A percentile compares a stretch with the other conserved stretches of the same genome.
phyloP scores from a whole-genome alignment of 2,888 invertebrate genomes.

The Drosophila recens region DNA sequence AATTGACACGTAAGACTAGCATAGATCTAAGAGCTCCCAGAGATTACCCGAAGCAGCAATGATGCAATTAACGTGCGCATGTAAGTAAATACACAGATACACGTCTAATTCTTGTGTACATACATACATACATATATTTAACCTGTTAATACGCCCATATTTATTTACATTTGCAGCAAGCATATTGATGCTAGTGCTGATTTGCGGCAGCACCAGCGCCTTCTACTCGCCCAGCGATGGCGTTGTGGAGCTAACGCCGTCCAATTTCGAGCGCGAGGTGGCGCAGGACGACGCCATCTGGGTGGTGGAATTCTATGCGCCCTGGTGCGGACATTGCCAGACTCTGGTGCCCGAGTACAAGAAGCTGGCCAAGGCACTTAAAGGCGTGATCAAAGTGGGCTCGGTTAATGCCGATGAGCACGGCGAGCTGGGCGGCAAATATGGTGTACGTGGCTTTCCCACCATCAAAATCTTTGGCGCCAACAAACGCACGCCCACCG shows the following conservation, averaged over 20 bases:
- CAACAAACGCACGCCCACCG: conserved; percentile 92
- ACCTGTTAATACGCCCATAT: conserved; percentile 15
- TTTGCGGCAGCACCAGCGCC: conserved; percentile 60
- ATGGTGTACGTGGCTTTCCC: conserved; percentile 95
- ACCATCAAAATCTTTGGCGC: conserved; percentile 97
- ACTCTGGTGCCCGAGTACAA: conserved; percentile 96
- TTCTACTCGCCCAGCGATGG: conserved; percentile 90
- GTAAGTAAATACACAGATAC: conserved; percentile 34
- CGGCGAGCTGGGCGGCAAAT: conserved; percentile 91
- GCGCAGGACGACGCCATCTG: conserved; percentile 94
- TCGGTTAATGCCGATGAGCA: conserved; percentile 97
- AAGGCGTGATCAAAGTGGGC: conserved; percentile 97
- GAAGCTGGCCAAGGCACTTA: conserved; percentile 96
- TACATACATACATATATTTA: background rate
- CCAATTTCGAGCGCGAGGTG: conserved; percentile 94
- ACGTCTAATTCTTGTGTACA: background rate
- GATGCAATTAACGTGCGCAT: conserved; percentile 34
- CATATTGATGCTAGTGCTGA: conserved; percentile 59
- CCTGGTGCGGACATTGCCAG: conserved; percentile 98
- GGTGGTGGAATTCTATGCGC: conserved; percentile 95
- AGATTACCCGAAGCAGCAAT: conserved; percentile 21
- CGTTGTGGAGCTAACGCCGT: conserved; percentile 94
- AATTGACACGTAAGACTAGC: conserved; percentile 20
- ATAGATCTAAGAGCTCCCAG: background rate
- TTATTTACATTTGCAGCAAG: conserved; percentile 44